Conservation (phyloP, 2,113 vertebrate genomes). For the Cairina moschata region DNA sequence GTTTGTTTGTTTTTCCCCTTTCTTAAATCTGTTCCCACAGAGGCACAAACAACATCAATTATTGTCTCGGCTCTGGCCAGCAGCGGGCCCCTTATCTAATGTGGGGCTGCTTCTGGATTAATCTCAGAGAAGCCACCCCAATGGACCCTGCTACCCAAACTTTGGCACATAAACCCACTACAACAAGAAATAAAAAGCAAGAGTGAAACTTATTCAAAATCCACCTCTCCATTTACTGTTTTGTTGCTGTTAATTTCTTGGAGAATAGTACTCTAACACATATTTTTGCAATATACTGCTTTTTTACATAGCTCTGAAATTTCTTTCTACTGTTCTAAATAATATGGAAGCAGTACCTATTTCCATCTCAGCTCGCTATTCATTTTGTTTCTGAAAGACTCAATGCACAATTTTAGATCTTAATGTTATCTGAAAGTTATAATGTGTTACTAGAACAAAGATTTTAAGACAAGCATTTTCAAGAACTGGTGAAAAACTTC, state of each 20-base stretch:
- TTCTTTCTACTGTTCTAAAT: background rate
- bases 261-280: accelerated
- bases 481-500: background rate
- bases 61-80: too few species aligned
- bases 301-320: background rate
- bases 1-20: too few species aligned
- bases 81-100: too few species aligned
- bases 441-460: accelerated
- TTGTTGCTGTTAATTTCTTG: background rate
- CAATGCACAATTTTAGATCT: background rate
- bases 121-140: too few species aligned
- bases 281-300: background rate
- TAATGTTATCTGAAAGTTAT: background rate
- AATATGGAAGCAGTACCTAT: background rate
- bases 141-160: too few species aligned
- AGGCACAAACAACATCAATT: too few species aligned
- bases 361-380: background rate
- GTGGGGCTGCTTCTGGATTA: too few species aligned
- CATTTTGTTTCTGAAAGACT: background rate
- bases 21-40: too few species aligned
- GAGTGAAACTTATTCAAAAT: background rate
- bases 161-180: too few species aligned
- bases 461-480: background rate
- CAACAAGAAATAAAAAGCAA: background rate
- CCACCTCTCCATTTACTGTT: accelerated